Evolutionary conservation across 1,140 invertebrate species (phyloP).

Genomic region (Laodelphax striatellus): DNA sequence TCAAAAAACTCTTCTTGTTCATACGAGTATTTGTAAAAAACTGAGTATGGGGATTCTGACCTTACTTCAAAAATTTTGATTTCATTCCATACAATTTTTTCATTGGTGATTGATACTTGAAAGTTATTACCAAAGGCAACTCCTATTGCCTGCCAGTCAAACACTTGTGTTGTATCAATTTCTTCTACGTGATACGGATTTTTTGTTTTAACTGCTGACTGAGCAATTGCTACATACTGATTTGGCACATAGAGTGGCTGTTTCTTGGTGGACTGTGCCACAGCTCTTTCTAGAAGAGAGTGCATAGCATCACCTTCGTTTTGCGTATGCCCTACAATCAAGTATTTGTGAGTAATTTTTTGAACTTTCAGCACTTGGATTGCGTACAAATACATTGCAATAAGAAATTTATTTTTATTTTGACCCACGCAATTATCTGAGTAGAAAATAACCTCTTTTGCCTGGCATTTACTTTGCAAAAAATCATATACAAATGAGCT

Average conservation of each 20-base stretch:
- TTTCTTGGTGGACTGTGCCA: slow-evolving; percentile 7
- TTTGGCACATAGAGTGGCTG: slow-evolving; percentile 3
- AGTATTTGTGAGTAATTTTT: slow-evolving; percentile 14
- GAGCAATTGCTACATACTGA: slow-evolving; percentile 10
- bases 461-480: slow-evolving; percentile 1
- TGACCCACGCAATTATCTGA: slow-evolving; percentile 30
- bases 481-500: background rate
- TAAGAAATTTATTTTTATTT: slow-evolving; percentile 31
- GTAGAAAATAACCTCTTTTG: slow-evolving; percentile 26
- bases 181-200: background rate
- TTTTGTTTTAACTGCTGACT: slow-evolving; percentile 1
- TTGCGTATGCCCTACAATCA: slow-evolving; percentile 11
- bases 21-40: slow-evolving; percentile 5
- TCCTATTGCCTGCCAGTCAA: background rate
- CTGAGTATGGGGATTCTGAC: slow-evolving; percentile 5
- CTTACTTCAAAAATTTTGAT: slow-evolving; percentile 7
- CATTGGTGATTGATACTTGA: slow-evolving; percentile 3
- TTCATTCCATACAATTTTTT: slow-evolving; percentile 12
- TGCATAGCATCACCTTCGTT: slow-evolving; percentile 1
- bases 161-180: background rate
- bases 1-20: background rate
- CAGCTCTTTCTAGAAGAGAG: slow-evolving; percentile 25
- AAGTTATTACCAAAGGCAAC: slow-evolving; percentile 6
- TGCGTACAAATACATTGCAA: slow-evolving; percentile 25
- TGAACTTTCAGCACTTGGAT: slow-evolving; percentile 9